phyloP scores from a whole-genome alignment of 1,140 invertebrate genomes.

The Sminthurinus signatus region DNA sequence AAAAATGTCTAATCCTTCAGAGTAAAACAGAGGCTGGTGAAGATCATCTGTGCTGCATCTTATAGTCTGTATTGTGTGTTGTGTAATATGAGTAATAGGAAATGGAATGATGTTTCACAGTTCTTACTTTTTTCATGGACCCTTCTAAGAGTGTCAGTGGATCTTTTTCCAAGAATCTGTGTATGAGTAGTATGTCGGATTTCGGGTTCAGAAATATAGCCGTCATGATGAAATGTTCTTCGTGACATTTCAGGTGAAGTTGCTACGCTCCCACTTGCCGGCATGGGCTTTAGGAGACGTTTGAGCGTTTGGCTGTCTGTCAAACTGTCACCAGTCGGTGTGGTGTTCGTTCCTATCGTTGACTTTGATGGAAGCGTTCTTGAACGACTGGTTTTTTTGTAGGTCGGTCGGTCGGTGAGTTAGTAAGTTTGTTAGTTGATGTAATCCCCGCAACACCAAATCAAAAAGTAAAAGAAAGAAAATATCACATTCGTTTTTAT shows the following conservation, averaged over 20 bases:
- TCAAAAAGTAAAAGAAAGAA: too few species aligned
- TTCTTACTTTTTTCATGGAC: constrained; percentile 39
- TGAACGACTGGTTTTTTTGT: constrained; percentile 24
- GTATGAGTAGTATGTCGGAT: constrained; percentile 33
- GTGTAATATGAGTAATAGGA: too few species aligned
- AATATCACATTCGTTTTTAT: too few species aligned
- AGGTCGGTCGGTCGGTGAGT: too few species aligned
- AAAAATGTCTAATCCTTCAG: too few species aligned
- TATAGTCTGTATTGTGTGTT: too few species aligned
- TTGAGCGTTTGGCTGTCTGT: constrained; percentile 80
- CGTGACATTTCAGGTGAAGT: constrained; percentile 81
- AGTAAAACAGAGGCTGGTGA: too few species aligned
- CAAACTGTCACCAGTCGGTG: constrained; percentile 39
- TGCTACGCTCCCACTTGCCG: constrained; percentile 65
- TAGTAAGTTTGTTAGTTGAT: too few species aligned
- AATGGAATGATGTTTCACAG: too few species aligned
- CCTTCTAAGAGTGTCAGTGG: constrained; percentile 28
- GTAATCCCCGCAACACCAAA: too few species aligned
- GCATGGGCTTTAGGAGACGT: constrained; percentile 87
- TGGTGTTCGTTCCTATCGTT: constrained; percentile 43
- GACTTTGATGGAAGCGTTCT: constrained; percentile 38
- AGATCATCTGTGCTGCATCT: too few species aligned
- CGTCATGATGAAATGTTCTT: constrained; percentile 49
- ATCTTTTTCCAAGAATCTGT: constrained; percentile 19
- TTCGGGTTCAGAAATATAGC: constrained; percentile 40